Evolutionary conservation across 2,797 vertebrate genomes (phyloP), one percentile per base, ranked within the genome.

Genomic region (Crypturellus tataupa): DNA sequence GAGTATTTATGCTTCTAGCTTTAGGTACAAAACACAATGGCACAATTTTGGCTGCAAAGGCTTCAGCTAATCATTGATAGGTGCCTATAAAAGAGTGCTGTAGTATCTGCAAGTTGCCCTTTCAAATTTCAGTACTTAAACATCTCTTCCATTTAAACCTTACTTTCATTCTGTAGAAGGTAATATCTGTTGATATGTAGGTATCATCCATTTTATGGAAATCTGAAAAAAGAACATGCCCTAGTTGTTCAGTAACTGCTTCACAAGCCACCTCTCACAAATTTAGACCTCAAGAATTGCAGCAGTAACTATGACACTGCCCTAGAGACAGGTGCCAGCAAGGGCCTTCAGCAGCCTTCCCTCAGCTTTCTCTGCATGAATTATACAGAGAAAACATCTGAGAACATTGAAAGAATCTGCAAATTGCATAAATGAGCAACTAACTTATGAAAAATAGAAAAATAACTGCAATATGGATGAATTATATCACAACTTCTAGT

Each of bases 21-120:
- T 93, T 81, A 92, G 88, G 86, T 93, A 85, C 80, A 93, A 95
- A 95, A 90, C 75, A 71, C 10, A 75, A 71, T 70, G 94, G 79
- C 85, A 81, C 47, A 47, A 85, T 93, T 80, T 92, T 72, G 91
- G 63, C 47, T 86, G 55, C 55, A 70, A 90, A 91, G 27, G 37
- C 33, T 90, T 88, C 75, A 84, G 92, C 51, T 94, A 97, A 95
- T 93, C 53, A 59, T 94, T 95, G 77, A 93, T 63, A 88, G 84
- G 16, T 82, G 89, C 71, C 68, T 94, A 10, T 85, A 71, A 91
- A 94, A 88, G 64, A 82, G n/a, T 51, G 15, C 33, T 86, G 55
- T 21, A 69, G 49, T 89, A 59, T 27, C 76, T 71, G 55, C 78
- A 80, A 37, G 44, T 91, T 93, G 79, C 60, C 91, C 27, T 81